Evolutionary conservation across 2,888 invertebrate species (phyloP).

Genomic region (Azorinus chamasolen): DNA sequence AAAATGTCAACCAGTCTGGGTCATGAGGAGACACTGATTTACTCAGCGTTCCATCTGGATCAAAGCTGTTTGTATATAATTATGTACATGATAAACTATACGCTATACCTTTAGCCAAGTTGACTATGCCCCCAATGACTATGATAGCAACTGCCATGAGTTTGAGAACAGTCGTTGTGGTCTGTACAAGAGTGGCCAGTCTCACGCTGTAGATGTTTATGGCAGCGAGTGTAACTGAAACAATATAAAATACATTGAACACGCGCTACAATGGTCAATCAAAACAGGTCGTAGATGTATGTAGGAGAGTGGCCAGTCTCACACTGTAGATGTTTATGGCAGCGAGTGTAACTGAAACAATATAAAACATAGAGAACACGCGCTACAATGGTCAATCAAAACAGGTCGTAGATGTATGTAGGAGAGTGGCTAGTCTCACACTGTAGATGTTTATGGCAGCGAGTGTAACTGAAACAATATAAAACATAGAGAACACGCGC

Average conservation of each 20-base stretch:
- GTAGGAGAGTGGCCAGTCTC: slow-evolving; percentile 96
- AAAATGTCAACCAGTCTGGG: no score
- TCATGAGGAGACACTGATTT: no score
- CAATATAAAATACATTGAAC: no score
- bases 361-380: no score
- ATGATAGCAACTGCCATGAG: slow-evolving; percentile 96
- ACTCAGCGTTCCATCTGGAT: no score
- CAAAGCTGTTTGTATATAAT: no score
- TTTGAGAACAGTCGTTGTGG: slow-evolving; percentile 97
- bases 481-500: no score
- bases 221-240: slow-evolving; percentile 94
- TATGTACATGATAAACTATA: slow-evolving; percentile 34
- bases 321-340: slow-evolving; percentile 98
- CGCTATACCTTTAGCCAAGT: slow-evolving; percentile 92
- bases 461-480: slow-evolving; percentile 92
- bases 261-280: no score
- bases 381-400: no score
- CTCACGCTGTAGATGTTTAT: slow-evolving; percentile 98
- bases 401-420: slow-evolving; percentile 98
- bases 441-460: slow-evolving; percentile 97
- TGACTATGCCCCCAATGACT: slow-evolving; percentile 95
- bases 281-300: slow-evolving; percentile 98
- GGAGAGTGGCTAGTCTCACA: slow-evolving; percentile 96
- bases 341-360: slow-evolving; percentile 92
- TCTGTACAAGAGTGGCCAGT: slow-evolving; percentile 97